Evolutionary conservation across 2,797 vertebrate genomes (phyloP).

Genomic region (Streptopelia turtur): DNA sequence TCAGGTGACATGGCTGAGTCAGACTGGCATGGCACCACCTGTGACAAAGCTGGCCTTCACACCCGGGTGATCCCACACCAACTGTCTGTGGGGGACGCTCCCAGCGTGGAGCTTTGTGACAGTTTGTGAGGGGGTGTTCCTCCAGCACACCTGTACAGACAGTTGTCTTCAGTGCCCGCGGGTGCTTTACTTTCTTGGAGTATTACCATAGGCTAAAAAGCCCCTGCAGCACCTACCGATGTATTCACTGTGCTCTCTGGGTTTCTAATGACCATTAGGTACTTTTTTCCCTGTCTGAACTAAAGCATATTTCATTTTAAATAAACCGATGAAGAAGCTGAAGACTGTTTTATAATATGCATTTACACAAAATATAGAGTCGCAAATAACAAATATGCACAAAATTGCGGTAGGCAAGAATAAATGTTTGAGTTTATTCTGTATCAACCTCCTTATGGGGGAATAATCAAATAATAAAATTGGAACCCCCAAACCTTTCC

Average conservation of each 20-base stretch:
- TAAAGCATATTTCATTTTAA: neutral
- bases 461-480: neutral
- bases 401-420: neutral
- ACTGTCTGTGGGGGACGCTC: accelerated
- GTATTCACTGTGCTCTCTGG: neutral
- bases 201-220: neutral
- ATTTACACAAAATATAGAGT: neutral
- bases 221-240: neutral
- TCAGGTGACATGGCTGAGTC: neutral
- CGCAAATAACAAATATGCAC: neutral
- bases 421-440: neutral
- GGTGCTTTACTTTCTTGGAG: neutral
- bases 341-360: neutral
- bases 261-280: neutral
- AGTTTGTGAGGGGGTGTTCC: accelerated
- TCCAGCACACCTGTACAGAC: neutral
- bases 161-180: neutral
- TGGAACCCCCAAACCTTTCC: neutral
- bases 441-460: neutral
- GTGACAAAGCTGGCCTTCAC: neutral
- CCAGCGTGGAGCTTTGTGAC: accelerated
- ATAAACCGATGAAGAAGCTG: neutral
- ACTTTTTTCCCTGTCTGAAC: neutral
- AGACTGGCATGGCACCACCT: neutral
- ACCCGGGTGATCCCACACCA: no score